A percentile compares a stretch with the other conserved stretches of the same genome.
Evolutionary conservation across 2,113 vertebrate species (phyloP).

Genomic region (Alligator mississippiensis): DNA sequence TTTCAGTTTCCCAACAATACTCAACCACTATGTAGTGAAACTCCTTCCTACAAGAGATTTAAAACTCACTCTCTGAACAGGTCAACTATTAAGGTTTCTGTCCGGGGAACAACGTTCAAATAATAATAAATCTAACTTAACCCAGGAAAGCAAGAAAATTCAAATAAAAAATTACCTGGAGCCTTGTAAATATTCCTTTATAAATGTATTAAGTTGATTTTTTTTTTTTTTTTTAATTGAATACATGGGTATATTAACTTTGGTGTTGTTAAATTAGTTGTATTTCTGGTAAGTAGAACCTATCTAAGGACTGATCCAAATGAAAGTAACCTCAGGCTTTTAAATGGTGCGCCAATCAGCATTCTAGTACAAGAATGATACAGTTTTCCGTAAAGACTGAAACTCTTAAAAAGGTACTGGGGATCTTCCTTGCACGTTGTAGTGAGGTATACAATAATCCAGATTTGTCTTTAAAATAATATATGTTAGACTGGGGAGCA

Average conservation of each 20-base stretch:
- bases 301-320: not conserved
- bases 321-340: not conserved
- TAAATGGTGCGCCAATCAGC: fast-evolving
- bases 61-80: not conserved
- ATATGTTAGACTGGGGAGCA: not conserved
- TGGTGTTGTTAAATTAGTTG: not conserved
- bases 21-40: fast-evolving
- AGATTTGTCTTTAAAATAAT: not conserved
- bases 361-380: not conserved
- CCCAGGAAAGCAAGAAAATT: not conserved
- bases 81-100: not conserved
- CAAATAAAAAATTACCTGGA: not conserved
- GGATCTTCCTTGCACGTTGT: fast-evolving
- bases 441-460: fast-evolving
- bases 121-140: not conserved
- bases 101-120: not conserved
- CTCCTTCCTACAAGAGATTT: not conserved
- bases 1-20: not conserved
- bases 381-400: fast-evolving
- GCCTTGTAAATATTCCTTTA: not conserved
- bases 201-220: not conserved
- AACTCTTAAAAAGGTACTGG: not conserved
- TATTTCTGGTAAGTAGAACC: not conserved
- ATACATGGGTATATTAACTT: fast-evolving
- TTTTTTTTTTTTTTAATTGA: not conserved